Evolutionary conservation across 2,113 vertebrate species (phyloP), one percentile per base, ranked within the genome.

Genomic region (Anolis sagrei): DNA sequence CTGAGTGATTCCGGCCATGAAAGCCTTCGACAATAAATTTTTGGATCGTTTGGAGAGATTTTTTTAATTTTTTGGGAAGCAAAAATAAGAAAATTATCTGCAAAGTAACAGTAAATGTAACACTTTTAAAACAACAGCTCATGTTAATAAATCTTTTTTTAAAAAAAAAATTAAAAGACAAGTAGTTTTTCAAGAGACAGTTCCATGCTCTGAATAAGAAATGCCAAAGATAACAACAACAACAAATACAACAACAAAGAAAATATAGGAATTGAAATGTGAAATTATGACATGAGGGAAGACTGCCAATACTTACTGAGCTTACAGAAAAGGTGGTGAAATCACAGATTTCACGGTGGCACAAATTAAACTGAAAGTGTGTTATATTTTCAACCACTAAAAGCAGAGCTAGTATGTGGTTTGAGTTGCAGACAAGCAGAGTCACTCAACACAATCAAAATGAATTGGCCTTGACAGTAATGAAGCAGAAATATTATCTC

Each of bases 331-430:
- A 86, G 39, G 32, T 48, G 39, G 83, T 29, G 62, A 74, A 36
- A 58, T 64, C 69, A 80, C 49, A 74, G 62, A 79, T 75, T 49
- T 80, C 54, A 74, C 16, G 34, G 19, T 34, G n/a, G 18, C 51
- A 85, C 58, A 49, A 49, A 86, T 80, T 79, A 73, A 79, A 73
- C 6, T 49, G 54, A 80, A 86, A 74, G 69, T 39, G 62, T 62
- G 66, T 25, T 11, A 73, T 66, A 44, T 51, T 18, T 79, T 72
- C 72, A 79, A 36, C 49, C 51, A 32, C 36, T 6, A 9, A 86
- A 49, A 80, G 36, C 14, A 74, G 21, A 19, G n/a, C 39, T 66
- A 74, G 23, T 34, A n/a, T 36, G 32, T 23, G 10, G 7, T 74
- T 44, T 27, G 13, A 80, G n/a, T 14, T 80, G 69, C 4, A 80